These are phyloP conservation scores for Ditylenchus weischeri DNA, from an alignment of 2,888 invertebrate genomes.

Conservation along the genomic window DNA sequence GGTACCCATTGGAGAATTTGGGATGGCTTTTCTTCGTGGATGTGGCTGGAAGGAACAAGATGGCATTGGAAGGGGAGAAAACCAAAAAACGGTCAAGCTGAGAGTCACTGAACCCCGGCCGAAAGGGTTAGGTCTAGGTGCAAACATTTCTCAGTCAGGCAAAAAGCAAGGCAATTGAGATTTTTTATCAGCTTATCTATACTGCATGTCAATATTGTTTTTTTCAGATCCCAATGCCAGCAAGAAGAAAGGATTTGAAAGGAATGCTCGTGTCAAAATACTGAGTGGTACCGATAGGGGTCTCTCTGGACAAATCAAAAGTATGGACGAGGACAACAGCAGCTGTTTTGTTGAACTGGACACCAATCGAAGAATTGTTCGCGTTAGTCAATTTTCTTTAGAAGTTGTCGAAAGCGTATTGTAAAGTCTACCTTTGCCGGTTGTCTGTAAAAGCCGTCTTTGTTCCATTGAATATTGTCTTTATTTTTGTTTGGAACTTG, in stretches of 20 bases:
- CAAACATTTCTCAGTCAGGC: constrained; percentile 13
- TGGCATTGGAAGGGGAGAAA: constrained; percentile 38
- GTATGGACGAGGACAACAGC: constrained; percentile 28
- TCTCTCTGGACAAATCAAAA: constrained; percentile 24
- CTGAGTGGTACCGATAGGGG: constrained; percentile 25
- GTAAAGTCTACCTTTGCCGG: background rate
- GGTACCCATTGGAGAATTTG: constrained; percentile 31
- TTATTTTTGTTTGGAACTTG: too few species aligned
- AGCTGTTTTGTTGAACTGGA: constrained; percentile 24
- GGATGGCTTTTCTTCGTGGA: constrained; percentile 35
- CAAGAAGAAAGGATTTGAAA: constrained; percentile 1
- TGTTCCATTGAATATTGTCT: background rate
- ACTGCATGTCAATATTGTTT: background rate
- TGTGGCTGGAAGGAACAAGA: constrained; percentile 34
- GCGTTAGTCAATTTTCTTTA: constrained; percentile 27
- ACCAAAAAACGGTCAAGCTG: constrained; percentile 25
- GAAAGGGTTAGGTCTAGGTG: constrained; percentile 28
- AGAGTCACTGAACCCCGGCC: constrained; percentile 20
- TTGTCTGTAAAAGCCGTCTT: background rate
- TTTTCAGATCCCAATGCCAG: background rate
- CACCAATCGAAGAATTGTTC: constrained; percentile 15
- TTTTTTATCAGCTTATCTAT: too few species aligned
- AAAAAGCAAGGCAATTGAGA: too few species aligned
- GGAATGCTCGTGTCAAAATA: constrained; percentile 10
- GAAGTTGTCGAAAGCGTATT: background rate